Conservation (phyloP, 1,140 invertebrate species). For the Cydia splendana region DNA sequence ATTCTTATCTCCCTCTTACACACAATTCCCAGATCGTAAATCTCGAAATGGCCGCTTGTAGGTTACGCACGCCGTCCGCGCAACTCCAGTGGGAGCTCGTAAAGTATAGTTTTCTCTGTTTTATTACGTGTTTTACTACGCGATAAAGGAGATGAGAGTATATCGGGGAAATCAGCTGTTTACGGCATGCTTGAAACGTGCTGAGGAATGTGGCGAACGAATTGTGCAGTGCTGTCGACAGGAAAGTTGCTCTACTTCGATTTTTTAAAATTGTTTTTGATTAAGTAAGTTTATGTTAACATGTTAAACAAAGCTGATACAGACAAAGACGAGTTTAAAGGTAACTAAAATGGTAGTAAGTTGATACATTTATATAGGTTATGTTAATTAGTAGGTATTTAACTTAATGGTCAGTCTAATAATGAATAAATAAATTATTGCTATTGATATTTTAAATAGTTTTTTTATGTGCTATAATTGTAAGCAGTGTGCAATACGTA, state of each 20-base stretch:
- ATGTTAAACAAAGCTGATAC: no score
- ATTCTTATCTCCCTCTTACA: constrained; percentile 77
- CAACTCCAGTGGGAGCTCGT: constrained; percentile 69
- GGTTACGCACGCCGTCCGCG: constrained; percentile 77
- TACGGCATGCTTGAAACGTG: constrained; percentile 77
- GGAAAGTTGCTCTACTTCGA: constrained; percentile 66
- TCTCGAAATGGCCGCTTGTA: constrained; percentile 81
- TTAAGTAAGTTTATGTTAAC: neutral
- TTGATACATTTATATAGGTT: no score
- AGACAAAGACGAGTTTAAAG: no score
- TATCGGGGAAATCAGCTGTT: constrained; percentile 78
- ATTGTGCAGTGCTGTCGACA: constrained; percentile 58
- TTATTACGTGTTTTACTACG: constrained; percentile 73
- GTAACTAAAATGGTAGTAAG: no score
- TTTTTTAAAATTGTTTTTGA: constrained; percentile 20
- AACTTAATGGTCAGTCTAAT: no score
- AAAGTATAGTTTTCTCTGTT: constrained; percentile 80
- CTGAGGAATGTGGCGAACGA: constrained; percentile 78
- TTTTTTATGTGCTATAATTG: no score
- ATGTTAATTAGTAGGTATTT: no score
- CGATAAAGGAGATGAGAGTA: constrained; percentile 77
- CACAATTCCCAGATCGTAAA: constrained; percentile 81
- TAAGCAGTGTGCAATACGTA: no score
- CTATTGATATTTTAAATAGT: no score
- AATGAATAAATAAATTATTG: no score